phyloP scores from a whole-genome alignment of 2,113 vertebrate genomes.

The Atrichornis clamosus region DNA sequence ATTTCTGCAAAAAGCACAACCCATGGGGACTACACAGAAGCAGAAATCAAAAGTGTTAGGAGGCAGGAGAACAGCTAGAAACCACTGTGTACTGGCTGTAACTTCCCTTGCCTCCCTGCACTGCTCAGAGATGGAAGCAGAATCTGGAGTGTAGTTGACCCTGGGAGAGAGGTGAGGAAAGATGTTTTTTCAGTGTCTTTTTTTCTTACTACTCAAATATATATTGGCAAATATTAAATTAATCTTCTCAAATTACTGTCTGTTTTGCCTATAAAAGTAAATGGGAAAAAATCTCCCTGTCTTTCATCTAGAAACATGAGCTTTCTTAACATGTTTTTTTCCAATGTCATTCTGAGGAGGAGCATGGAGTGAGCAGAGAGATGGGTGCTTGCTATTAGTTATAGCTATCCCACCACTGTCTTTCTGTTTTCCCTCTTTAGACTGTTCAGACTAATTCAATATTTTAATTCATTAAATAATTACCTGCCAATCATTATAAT shows the following conservation, averaged over 20 bases:
- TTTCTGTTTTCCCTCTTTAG: background rate
- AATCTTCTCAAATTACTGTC: background rate
- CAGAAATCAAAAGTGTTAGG: background rate
- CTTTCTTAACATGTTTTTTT: background rate
- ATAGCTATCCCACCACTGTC: background rate
- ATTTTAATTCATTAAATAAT: background rate
- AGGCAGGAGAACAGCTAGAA: background rate
- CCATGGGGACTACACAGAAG: fast-evolving
- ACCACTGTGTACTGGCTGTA: background rate
- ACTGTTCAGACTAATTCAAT: background rate
- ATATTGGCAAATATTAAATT: background rate
- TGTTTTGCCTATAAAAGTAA: background rate
- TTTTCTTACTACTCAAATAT: background rate
- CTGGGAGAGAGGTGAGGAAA: background rate
- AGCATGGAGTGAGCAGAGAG: background rate
- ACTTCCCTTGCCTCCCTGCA: too few relatives aligned
- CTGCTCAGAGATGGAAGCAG: background rate
- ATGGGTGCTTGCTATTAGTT: background rate
- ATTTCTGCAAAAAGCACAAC: background rate
- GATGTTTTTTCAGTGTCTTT: background rate
- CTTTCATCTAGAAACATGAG: background rate
- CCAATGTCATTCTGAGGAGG: background rate
- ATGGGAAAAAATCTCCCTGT: background rate
- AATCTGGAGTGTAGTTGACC: background rate
- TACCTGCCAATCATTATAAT: background rate